These are phyloP conservation scores for Hetaerina americana DNA, from an alignment of 1,140 invertebrate genomes.

Conservation along the genomic window DNA sequence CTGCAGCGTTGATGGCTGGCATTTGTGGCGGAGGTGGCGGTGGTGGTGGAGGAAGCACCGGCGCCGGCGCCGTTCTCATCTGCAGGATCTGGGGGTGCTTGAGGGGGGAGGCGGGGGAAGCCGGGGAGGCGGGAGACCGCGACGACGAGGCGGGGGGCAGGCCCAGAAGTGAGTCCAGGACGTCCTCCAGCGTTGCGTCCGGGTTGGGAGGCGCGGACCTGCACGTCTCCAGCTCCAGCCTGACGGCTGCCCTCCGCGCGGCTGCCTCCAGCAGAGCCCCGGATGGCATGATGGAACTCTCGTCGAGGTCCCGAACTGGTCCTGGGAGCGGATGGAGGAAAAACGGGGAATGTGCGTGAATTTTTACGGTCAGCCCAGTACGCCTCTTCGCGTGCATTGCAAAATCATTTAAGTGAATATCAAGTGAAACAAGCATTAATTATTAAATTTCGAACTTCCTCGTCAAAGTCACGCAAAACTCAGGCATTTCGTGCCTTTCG, in stretches of 20 bases:
- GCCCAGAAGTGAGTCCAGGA: conserved; percentile 77
- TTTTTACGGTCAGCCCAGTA: no score
- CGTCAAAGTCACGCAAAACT: no score
- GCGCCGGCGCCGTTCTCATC: conserved; percentile 22
- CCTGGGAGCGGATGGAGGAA: not conserved
- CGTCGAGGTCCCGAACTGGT: not conserved
- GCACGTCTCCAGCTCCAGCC: conserved; percentile 27
- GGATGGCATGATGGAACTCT: not conserved
- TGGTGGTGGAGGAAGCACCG: conserved; percentile 24
- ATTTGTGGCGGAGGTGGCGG: conserved; percentile 16
- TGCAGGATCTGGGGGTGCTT: conserved; percentile 30
- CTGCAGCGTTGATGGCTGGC: not conserved
- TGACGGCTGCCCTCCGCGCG: not conserved
- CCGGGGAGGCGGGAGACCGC: conserved; percentile 41
- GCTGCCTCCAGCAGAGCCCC: not conserved
- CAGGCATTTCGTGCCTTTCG: no score
- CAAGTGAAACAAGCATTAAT: no score
- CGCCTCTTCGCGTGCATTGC: no score
- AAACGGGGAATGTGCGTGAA: no score
- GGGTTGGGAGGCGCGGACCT: conserved; percentile 43
- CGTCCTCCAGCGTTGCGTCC: conserved; percentile 80
- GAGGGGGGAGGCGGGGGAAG: conserved; percentile 15
- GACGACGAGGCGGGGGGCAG: conserved; percentile 57
- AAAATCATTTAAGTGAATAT: no score
- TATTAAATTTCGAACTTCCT: no score